Conservation (phyloP, 2,797 vertebrate genomes). For the Fistularia tabacaria region DNA sequence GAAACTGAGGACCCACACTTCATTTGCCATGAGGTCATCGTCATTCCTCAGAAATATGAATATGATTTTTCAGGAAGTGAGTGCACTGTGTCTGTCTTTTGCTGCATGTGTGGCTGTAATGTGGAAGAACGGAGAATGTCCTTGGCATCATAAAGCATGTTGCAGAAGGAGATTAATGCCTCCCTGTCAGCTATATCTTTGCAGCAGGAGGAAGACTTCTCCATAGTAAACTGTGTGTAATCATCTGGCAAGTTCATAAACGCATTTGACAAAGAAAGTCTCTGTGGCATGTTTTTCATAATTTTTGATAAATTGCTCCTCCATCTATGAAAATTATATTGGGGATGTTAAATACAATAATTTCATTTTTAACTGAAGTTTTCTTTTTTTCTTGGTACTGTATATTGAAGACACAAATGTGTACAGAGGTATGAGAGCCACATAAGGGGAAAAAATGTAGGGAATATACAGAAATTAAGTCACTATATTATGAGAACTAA, state of each 20-base stretch:
- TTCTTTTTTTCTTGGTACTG: too few relatives aligned
- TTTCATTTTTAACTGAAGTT: too few relatives aligned
- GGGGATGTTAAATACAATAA: too few relatives aligned
- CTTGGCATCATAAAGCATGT: conserved; percentile 62
- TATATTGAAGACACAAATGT: too few relatives aligned
- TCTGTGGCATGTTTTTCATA: conserved; percentile 39
- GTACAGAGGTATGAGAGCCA: too few relatives aligned
- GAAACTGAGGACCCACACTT: conserved; percentile 72
- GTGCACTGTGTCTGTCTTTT: conserved; percentile 13
- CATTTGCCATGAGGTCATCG: conserved; percentile 80
- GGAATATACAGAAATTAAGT: too few relatives aligned
- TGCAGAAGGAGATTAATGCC: conserved; percentile 68
- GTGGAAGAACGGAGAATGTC: conserved; percentile 46
- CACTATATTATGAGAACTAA: too few relatives aligned
- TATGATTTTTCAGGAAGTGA: conserved; percentile 70
- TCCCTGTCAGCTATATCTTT: conserved; percentile 70
- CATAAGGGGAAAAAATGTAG: too few relatives aligned
- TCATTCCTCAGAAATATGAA: conserved; percentile 74
- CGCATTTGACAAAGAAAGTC: conserved; percentile 55
- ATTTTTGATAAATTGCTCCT: conserved; percentile 17
- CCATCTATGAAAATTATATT: conserved; percentile 18
- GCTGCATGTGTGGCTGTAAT: conserved; percentile 6
- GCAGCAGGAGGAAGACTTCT: conserved; percentile 58
- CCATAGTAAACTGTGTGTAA: conserved; percentile 58
- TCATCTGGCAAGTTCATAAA: conserved; percentile 62